These are phyloP conservation scores for Blastomussa wellsi DNA, from an alignment of 92 coral and sea anemone species.

Conservation along the genomic window DNA sequence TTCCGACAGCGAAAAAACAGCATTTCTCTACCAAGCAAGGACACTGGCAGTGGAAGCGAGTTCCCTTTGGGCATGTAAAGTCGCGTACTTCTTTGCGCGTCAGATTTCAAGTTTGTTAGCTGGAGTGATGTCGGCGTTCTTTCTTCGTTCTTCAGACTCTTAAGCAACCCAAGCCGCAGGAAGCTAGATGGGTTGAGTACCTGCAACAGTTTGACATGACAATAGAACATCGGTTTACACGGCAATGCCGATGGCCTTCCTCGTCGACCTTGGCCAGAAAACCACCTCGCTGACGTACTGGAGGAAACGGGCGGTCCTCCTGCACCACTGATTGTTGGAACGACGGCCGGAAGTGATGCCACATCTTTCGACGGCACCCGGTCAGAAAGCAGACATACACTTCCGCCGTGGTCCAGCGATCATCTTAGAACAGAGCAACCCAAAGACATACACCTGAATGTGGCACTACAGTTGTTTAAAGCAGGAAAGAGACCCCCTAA, in stretches of 20 bases:
- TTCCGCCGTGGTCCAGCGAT: conserved; percentile 30
- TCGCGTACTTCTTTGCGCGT: no score
- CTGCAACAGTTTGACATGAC: conserved; percentile 17
- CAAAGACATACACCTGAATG: conserved; percentile 2
- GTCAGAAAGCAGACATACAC: conserved; percentile 2
- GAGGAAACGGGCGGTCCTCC: background rate
- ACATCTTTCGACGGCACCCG: conserved; percentile 12
- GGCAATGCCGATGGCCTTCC: conserved; percentile 11
- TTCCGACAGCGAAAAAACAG: conserved; percentile 41
- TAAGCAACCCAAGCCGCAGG: conserved; percentile 37
- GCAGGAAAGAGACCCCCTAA: conserved; percentile 28
- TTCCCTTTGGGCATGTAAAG: no score
- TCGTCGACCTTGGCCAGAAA: no score
- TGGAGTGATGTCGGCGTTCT: no score
- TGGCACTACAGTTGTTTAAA: conserved; percentile 33
- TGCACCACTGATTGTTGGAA: conserved; percentile 9
- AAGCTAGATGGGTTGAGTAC: conserved; percentile 22
- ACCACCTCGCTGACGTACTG: no score
- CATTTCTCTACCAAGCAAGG: conserved; percentile 48
- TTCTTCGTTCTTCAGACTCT: conserved; percentile 32
- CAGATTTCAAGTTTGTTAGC: no score
- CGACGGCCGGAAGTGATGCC: conserved; percentile 19
- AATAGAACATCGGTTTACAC: conserved; percentile 36
- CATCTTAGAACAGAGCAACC: conserved; percentile 29
- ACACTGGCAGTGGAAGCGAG: no score